phyloP scores from a whole-genome alignment of 2,888 invertebrate genomes.

The Automeris io region DNA sequence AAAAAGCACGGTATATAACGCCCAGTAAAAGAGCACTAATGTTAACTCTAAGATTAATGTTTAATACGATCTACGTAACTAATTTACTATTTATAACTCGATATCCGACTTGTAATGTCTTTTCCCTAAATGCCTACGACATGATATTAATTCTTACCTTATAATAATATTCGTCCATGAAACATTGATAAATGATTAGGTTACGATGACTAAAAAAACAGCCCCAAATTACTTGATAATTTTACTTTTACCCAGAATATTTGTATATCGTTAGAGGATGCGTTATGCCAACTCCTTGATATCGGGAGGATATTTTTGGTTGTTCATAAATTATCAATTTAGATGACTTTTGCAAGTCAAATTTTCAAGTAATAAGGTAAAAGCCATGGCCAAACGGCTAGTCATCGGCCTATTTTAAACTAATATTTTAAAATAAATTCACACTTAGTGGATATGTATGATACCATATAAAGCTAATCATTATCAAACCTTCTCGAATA shows the following conservation, averaged over 20 bases:
- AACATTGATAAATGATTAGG: too few species aligned
- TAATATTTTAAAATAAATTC: slow-evolving; percentile 44
- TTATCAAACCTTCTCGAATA: slow-evolving; percentile 14
- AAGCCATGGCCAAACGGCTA: slow-evolving; percentile 22
- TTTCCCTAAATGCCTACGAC: slow-evolving; percentile 64
- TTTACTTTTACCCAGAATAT: too few species aligned
- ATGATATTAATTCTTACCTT: slow-evolving; percentile 43
- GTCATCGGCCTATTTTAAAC: slow-evolving; percentile 16
- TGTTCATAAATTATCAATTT: too few species aligned
- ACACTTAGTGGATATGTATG: slow-evolving; percentile 63
- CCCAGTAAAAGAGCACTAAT: slow-evolving; percentile 50
- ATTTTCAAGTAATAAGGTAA: too few species aligned
- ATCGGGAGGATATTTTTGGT: too few species aligned
- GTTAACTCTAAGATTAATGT: slow-evolving; percentile 43
- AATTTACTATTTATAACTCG: slow-evolving; percentile 40
- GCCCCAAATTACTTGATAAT: too few species aligned
- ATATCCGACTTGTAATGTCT: slow-evolving; percentile 55
- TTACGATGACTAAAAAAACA: too few species aligned
- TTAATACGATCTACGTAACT: slow-evolving; percentile 39
- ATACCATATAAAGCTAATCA: slow-evolving; percentile 37
- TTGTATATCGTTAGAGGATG: too few species aligned
- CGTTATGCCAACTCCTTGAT: too few species aligned
- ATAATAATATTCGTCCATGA: too few species aligned
- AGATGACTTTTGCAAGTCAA: too few species aligned
- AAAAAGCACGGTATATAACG: slow-evolving; percentile 19